phyloP scores from a whole-genome alignment of 2,113 vertebrate species.

The Todiramphus chloris region DNA sequence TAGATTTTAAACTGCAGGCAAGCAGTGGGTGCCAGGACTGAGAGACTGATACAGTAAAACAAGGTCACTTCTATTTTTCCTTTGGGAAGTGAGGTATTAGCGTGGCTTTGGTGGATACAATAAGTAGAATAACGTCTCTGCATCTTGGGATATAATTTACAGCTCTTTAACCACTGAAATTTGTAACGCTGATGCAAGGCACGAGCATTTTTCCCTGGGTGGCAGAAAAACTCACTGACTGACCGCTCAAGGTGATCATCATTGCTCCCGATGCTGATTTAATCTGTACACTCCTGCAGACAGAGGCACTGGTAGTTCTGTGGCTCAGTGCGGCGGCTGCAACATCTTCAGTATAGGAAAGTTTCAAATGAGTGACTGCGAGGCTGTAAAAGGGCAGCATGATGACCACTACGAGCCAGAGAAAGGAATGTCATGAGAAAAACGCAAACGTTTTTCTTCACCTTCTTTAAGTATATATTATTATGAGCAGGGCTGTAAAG shows the following conservation, averaged over 20 bases:
- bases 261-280: background rate
- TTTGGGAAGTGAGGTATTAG: background rate
- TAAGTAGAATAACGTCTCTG: background rate
- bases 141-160: background rate
- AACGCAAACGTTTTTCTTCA: background rate
- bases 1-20: background rate
- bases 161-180: background rate
- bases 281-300: background rate
- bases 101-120: background rate
- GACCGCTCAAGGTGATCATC: background rate
- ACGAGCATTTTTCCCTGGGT: background rate
- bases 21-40: background rate
- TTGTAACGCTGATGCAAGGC: background rate
- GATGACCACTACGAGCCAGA: background rate
- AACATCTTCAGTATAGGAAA: background rate
- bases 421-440: background rate
- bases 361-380: fast-evolving
- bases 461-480: background rate
- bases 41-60: background rate
- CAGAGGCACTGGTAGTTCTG: background rate
- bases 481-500: background rate
- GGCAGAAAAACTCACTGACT: background rate
- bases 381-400: background rate
- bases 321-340: background rate
- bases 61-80: background rate